Percentiles rank a stretch among this genome's conserved stretches.
These are phyloP conservation scores for Yponomeuta plumbellus DNA, from an alignment of 2,888 invertebrate species.

Conservation along the genomic window DNA sequence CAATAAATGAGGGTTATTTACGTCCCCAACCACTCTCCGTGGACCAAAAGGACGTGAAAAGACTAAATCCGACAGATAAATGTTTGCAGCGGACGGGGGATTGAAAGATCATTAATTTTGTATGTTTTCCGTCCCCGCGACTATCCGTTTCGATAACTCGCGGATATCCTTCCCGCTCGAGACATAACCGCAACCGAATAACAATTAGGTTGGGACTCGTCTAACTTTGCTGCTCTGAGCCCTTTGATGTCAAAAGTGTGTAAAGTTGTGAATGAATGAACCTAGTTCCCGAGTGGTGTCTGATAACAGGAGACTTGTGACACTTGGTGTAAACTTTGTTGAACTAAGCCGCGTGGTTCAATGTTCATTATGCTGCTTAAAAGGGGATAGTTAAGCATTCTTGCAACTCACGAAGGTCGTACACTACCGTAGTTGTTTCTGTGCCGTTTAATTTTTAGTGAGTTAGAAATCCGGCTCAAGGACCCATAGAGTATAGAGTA, in stretches of 20 bases:
- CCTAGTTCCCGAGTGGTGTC: not conserved
- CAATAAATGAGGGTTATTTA: slow-evolving; percentile 60
- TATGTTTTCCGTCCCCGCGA: slow-evolving; percentile 29
- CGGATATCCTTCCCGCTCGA: not conserved
- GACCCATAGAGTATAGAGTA: no score
- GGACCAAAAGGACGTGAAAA: slow-evolving; percentile 53
- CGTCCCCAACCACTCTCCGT: slow-evolving; percentile 40
- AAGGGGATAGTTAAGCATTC: not conserved
- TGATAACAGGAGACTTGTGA: not conserved
- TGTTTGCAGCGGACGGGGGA: slow-evolving; percentile 50
- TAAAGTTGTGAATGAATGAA: slow-evolving; percentile 1
- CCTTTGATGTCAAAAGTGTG: slow-evolving; percentile 4
- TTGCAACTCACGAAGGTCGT: not conserved
- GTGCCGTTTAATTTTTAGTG: not conserved
- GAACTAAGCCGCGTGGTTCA: not conserved
- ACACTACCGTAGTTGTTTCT: not conserved
- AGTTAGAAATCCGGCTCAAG: no score
- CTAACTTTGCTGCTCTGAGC: not conserved
- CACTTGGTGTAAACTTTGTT: not conserved
- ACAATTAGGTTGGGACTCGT: slow-evolving; percentile 2
- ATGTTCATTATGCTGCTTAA: not conserved
- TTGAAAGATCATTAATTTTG: slow-evolving; percentile 61
- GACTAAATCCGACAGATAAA: slow-evolving; percentile 53
- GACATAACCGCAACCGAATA: slow-evolving; percentile 6
- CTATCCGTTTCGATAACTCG: slow-evolving; percentile 16